Conservation (phyloP, 2,797 vertebrate genomes). For the Microhierax caerulescens region DNA sequence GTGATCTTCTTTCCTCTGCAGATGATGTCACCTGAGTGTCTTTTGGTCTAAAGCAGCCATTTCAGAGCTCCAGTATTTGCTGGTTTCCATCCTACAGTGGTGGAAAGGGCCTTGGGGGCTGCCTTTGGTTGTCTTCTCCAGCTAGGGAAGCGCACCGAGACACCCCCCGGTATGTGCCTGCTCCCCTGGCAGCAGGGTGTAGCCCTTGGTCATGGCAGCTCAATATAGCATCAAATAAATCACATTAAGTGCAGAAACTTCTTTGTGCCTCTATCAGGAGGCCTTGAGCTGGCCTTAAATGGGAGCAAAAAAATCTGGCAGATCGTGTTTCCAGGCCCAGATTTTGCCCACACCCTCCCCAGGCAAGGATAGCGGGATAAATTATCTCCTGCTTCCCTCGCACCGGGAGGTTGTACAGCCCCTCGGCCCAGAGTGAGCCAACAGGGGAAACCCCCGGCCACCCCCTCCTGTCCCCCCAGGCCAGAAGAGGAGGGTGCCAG, state of each 20-base stretch:
- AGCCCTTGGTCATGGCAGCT: not conserved
- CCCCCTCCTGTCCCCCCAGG: not conserved
- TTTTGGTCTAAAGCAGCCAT: not conserved
- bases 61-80: not conserved
- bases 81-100: not conserved
- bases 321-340: not conserved
- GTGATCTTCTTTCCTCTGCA: not conserved
- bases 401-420: not conserved
- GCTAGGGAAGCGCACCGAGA: not conserved
- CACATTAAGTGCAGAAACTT: not conserved
- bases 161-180: rapidly evolving
- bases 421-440: not conserved
- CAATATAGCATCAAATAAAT: not conserved
- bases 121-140: not conserved
- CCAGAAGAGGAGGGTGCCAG: not conserved
- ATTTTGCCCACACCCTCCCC: not conserved
- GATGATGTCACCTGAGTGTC: not conserved
- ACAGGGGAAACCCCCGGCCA: not conserved
- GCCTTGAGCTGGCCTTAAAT: not conserved
- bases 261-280: not conserved
- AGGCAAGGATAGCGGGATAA: not conserved
- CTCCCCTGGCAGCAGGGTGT: not conserved
- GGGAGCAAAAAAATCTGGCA: not conserved
- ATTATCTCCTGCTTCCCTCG: not conserved
- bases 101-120: not conserved